Conservation (phyloP, 2,113 vertebrate species). For the Cygnus atratus region DNA sequence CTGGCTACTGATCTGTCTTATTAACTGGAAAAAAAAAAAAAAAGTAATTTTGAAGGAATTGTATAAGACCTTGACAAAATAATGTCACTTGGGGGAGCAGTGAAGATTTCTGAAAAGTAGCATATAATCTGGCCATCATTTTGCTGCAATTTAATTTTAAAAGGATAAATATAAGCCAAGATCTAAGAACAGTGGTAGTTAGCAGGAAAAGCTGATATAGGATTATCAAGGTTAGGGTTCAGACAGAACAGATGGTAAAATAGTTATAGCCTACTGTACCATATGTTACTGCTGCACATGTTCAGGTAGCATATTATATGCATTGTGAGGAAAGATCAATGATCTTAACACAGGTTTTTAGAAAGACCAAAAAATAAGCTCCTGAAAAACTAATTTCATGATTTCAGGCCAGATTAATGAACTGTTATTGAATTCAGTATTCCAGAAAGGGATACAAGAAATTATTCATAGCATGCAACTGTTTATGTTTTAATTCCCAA, state of each 20-base stretch:
- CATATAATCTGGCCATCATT: fast-evolving
- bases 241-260: constrained; percentile 19
- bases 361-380: not conserved
- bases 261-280: not conserved
- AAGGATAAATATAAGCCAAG: not conserved
- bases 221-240: constrained; percentile 22
- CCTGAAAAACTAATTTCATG: not conserved
- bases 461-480: not conserved
- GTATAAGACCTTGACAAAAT: not conserved
- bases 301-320: constrained; percentile 5
- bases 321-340: not conserved
- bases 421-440: not conserved
- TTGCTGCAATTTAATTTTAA: not conserved
- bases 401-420: not conserved
- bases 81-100: not conserved
- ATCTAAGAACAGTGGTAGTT: not conserved
- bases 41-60: not conserved
- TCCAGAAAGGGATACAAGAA: not conserved
- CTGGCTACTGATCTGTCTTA: not conserved
- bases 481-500: not conserved
- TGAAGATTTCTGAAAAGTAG: not conserved
- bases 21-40: not conserved
- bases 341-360: not conserved
- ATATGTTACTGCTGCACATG: not conserved
- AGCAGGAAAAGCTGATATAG: not conserved